These are phyloP conservation scores for Cotesia vestalis DNA, from an alignment of 1,140 invertebrate genomes.

Conservation along the genomic window DNA sequence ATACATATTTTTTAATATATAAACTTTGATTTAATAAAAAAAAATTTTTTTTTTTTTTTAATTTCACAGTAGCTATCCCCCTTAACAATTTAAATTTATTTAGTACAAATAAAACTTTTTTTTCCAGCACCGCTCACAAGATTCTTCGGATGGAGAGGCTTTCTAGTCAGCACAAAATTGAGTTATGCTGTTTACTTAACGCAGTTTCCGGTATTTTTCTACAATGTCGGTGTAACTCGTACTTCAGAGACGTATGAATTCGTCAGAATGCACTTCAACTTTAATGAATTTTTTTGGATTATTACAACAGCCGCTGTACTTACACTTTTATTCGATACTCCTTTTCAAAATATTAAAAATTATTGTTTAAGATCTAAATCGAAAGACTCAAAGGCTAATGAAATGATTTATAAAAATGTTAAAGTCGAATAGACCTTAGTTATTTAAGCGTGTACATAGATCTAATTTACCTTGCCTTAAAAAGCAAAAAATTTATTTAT, in stretches of 20 bases:
- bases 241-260: slow-evolving; percentile 68
- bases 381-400: neutral
- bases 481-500: neutral
- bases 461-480: too few relatives aligned
- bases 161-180: slow-evolving; percentile 70
- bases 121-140: slow-evolving; percentile 64
- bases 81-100: too few relatives aligned
- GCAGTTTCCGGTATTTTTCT: slow-evolving; percentile 76
- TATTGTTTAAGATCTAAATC: slow-evolving; percentile 50
- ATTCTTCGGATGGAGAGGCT: slow-evolving; percentile 70
- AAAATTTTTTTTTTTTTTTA: too few relatives aligned
- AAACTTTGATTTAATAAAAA: too few relatives aligned
- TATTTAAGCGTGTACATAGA: too few relatives aligned
- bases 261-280: slow-evolving; percentile 66
- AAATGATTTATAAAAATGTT: slow-evolving; percentile 46
- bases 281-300: slow-evolving; percentile 69
- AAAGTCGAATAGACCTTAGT: neutral
- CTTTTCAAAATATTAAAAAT: slow-evolving; percentile 75
- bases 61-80: too few relatives aligned
- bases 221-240: slow-evolving; percentile 70
- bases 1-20: too few relatives aligned
- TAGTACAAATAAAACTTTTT: slow-evolving; percentile 6
- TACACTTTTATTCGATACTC: slow-evolving; percentile 74
- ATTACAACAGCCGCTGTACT: slow-evolving; percentile 69
- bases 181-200: slow-evolving; percentile 75